Evolutionary conservation across 2,888 invertebrate genomes (phyloP), one percentile per base, ranked within the genome.

Genomic region (Drosophila mulleri): DNA sequence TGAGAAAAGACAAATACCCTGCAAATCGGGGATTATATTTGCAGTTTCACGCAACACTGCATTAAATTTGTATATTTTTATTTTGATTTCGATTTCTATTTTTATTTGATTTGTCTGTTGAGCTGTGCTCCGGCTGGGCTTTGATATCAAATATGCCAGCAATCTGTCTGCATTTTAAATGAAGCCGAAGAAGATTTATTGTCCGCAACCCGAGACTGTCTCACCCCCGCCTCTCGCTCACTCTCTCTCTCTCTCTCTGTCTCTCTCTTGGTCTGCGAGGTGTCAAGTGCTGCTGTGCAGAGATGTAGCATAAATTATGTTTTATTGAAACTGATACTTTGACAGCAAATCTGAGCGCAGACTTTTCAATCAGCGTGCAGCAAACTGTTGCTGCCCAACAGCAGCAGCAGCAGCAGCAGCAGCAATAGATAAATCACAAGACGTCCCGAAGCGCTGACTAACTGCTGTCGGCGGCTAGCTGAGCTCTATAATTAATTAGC

Each of bases 161-260:
- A 87, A 89, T 87, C 90, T 88, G 86, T 89, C 81, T 89, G 88
- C 81, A 74, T 83, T 82, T 82, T 77, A 81, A 87, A 70, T 80
- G 88, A 81, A 88, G 89, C 81, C 86, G 68, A 89, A 85, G 79
- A 88, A 89, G 88, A 87, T 87, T 87, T 87, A 87, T 87, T 74
- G 81, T 76, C 39, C 14, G 39, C 26, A 14, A 12, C 4, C 18
- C 26, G 26, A 41, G 20, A n/a, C 39, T n/a, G 9, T 3, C 39
- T 18, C 32, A n/a, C n/a, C 7, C 26, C 7, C 7, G 23, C 3
- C 12, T 14, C 47, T 37, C 23, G 12, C 26, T 0, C 18, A n/a
- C 6, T n/a, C 23, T 16, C 11, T 45, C 37, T 8, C 23, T 8
- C 23, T 47, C 26, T 1, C 16, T 20, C 3, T n/a, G 18, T 3